Conservation (phyloP, 2,113 vertebrate species). For the Nanorana parkeri region DNA sequence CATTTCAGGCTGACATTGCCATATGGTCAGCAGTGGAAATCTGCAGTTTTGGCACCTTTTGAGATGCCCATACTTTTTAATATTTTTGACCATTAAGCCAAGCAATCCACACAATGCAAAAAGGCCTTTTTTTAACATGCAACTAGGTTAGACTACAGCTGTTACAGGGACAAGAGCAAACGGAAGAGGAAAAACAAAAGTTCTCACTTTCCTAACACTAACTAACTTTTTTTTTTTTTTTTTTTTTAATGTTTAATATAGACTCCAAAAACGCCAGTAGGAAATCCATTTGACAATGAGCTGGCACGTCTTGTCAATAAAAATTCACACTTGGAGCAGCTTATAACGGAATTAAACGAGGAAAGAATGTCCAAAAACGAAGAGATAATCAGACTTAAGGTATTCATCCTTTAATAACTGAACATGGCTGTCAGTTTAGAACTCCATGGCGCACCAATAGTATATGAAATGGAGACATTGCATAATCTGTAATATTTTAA, state of each 20-base stretch:
- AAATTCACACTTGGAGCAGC: constrained; percentile 83
- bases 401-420: constrained; percentile 55
- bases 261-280: constrained; percentile 85
- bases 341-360: constrained; percentile 84
- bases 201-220: too few species aligned
- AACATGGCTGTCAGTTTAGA: neutral
- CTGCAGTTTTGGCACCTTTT: too few species aligned
- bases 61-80: too few species aligned
- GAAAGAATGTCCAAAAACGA: constrained; percentile 88
- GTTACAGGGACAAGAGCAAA: too few species aligned
- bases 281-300: constrained; percentile 82
- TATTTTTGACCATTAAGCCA: too few species aligned
- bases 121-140: too few species aligned
- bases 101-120: too few species aligned
- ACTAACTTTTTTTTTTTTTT: neutral
- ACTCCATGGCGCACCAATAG: neutral
- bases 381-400: constrained; percentile 91
- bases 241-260: constrained; percentile 61
- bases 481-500: too few species aligned
- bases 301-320: constrained; percentile 85
- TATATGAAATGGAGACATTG: neutral
- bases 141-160: too few species aligned
- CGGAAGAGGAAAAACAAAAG: too few species aligned
- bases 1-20: too few species aligned
- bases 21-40: too few species aligned